These are phyloP conservation scores for Brachionus plicatilis DNA, from an alignment of 1,140 invertebrate genomes.

Conservation along the genomic window DNA sequence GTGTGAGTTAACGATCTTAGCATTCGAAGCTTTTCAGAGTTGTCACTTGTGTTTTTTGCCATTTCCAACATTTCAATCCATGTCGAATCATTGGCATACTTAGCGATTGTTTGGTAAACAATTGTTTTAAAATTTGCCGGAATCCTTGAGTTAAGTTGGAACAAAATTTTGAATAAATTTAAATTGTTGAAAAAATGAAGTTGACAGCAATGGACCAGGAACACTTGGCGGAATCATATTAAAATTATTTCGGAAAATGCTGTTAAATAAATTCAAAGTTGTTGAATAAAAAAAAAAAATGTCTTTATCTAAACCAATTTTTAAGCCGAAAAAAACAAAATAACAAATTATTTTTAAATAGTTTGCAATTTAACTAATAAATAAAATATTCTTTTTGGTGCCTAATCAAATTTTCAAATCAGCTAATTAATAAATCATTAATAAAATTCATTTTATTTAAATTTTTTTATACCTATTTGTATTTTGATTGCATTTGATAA, in stretches of 20 bases:
- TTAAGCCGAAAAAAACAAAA: too few species aligned
- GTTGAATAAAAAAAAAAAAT: too few species aligned
- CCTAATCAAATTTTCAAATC: not conserved
- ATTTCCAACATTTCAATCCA: constrained; percentile 16
- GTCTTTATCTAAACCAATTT: too few species aligned
- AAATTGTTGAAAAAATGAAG: too few species aligned
- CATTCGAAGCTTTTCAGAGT: not conserved
- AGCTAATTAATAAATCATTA: not conserved
- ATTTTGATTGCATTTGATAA: not conserved
- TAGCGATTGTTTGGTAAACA: constrained; percentile 13
- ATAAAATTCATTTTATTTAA: not conserved
- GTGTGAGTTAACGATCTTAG: constrained; percentile 9
- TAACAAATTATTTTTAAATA: too few species aligned
- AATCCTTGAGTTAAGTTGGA: not conserved
- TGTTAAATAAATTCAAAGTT: too few species aligned
- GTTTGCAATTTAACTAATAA: not conserved
- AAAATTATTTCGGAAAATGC: too few species aligned
- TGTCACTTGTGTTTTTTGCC: not conserved
- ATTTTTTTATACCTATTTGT: not conserved
- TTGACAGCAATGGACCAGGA: too few species aligned
- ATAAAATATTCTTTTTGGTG: not conserved
- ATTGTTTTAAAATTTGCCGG: not conserved
- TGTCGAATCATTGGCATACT: not conserved
- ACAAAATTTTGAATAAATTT: not conserved
- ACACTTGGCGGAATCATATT: too few species aligned